phyloP scores from a whole-genome alignment of 2,888 invertebrate genomes.

The Heliconius sara region DNA sequence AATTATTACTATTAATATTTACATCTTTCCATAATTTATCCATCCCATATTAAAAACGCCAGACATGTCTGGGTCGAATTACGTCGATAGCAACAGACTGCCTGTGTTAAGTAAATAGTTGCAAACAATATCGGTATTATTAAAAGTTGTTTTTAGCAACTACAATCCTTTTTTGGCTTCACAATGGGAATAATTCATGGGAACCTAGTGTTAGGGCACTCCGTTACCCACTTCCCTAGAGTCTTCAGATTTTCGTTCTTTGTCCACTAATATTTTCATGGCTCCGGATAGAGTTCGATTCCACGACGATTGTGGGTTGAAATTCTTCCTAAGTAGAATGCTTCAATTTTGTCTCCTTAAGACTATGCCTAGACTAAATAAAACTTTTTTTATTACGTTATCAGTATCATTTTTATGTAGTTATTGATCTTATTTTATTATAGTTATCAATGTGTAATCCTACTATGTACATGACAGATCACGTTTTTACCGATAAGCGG shows the following conservation, averaged over 20 bases:
- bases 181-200: too few species aligned
- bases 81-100: not conserved
- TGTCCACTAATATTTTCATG: not conserved
- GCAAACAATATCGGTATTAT: not conserved
- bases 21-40: not conserved
- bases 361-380: not conserved
- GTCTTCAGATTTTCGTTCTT: too few species aligned
- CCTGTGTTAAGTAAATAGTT: not conserved
- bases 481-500: conserved; percentile 13
- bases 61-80: conserved; percentile 12
- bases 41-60: conserved; percentile 6
- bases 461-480: conserved; percentile 1
- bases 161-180: not conserved
- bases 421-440: conserved; percentile 5
- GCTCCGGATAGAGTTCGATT: not conserved
- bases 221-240: too few species aligned
- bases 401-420: not conserved
- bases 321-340: not conserved
- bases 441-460: conserved; percentile 8
- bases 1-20: not conserved
- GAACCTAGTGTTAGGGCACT: too few species aligned
- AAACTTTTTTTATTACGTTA: not conserved
- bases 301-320: not conserved
- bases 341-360: not conserved
- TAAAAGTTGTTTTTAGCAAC: not conserved